These are phyloP conservation scores for Drosophila nasuta DNA, from an alignment of 1,140 invertebrate genomes.

Conservation along the genomic window DNA sequence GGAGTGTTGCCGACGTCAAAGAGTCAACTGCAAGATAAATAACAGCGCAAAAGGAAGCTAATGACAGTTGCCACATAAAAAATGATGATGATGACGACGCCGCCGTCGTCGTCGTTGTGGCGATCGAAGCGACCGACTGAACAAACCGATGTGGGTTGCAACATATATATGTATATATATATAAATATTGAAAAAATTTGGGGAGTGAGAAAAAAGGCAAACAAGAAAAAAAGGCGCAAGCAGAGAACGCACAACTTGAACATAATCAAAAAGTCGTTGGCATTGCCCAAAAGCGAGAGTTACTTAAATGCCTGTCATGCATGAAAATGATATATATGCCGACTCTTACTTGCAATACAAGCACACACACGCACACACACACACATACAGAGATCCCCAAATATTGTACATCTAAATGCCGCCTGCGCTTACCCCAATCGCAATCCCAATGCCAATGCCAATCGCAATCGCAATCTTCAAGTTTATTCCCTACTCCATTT, in stretches of 20 bases:
- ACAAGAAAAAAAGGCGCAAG: slow-evolving; percentile 20
- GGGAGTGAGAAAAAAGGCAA: slow-evolving; percentile 1
- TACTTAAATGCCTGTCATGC: slow-evolving; percentile 53
- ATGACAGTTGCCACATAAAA: slow-evolving; percentile 75
- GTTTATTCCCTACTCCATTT: background rate
- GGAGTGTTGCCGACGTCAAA: slow-evolving; percentile 17
- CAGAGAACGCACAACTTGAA: slow-evolving; percentile 35
- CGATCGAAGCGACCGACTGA: background rate
- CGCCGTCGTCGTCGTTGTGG: no score
- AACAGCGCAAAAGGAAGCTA: slow-evolving; percentile 77
- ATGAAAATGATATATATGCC: slow-evolving; percentile 42
- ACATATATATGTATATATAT: no score
- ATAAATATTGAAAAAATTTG: background rate
- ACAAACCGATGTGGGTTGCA: slow-evolving; percentile 26
- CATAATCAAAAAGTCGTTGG: slow-evolving; percentile 69
- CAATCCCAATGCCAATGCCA: no score
- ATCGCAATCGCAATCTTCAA: background rate
- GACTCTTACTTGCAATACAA: slow-evolving; percentile 8
- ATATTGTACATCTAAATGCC: slow-evolving; percentile 17
- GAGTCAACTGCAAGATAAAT: slow-evolving; percentile 65
- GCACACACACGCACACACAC: background rate
- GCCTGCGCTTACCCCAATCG: slow-evolving; percentile 1
- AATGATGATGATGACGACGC: slow-evolving; percentile 74
- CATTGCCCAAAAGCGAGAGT: slow-evolving; percentile 57
- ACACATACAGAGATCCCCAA: background rate